Percentiles rank a stretch among this genome's conserved stretches.
Evolutionary conservation across 2,888 invertebrate genomes (phyloP).

Genomic region (Scaeva pyrastri): DNA sequence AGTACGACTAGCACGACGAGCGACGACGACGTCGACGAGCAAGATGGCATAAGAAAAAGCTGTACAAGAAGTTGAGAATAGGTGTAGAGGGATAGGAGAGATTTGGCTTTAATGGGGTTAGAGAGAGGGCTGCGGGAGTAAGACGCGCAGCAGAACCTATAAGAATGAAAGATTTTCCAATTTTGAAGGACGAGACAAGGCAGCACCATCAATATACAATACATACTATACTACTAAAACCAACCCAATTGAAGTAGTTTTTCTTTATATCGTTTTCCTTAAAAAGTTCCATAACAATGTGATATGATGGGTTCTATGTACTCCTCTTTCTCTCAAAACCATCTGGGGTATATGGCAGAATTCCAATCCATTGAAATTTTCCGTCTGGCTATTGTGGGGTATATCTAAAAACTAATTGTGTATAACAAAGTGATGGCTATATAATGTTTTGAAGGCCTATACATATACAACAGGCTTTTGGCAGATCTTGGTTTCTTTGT

Average conservation of each 20-base stretch:
- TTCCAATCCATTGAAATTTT: slow-evolving; percentile 66
- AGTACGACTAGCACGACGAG: background rate
- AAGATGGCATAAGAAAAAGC: background rate
- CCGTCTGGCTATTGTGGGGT: slow-evolving; percentile 10
- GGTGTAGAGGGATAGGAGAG: background rate
- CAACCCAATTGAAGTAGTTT: slow-evolving; percentile 59
- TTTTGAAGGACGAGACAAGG: slow-evolving; percentile 65
- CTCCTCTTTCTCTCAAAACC: background rate
- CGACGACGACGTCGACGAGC: background rate
- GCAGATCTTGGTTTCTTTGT: slow-evolving; percentile 12
- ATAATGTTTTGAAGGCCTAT: slow-evolving; percentile 23
- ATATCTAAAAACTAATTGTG: slow-evolving; percentile 3
- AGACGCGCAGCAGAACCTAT: background rate
- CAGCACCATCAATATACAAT: slow-evolving; percentile 13
- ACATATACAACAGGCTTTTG: background rate
- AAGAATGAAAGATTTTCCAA: slow-evolving; percentile 64
- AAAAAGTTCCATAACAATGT: slow-evolving; percentile 54
- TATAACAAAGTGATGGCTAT: background rate
- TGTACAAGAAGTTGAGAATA: slow-evolving; percentile 9
- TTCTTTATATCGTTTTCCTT: slow-evolving; percentile 19
- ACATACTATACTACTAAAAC: slow-evolving; percentile 18
- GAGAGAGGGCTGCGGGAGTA: background rate
- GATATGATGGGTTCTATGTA: slow-evolving; percentile 19
- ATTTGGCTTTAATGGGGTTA: background rate
- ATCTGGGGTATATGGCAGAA: slow-evolving; percentile 43